Percentiles rank a stretch among this genome's conserved stretches.
Conservation (phyloP, 2,797 vertebrate genomes). For the Sebastes vulpes region DNA sequence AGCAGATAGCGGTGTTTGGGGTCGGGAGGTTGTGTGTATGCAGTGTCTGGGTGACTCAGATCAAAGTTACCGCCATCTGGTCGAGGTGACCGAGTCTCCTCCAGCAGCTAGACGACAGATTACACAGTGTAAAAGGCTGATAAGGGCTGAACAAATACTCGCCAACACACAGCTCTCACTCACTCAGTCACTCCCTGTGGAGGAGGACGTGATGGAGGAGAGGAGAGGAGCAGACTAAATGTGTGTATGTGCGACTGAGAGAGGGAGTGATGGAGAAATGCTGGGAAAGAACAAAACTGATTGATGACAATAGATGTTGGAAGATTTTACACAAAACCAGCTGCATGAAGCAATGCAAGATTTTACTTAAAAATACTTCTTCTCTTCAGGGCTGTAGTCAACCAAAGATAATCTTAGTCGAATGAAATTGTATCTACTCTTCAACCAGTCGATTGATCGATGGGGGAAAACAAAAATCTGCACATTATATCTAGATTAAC, state of each 20-base stretch:
- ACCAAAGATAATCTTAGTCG: background rate
- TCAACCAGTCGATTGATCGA: too few species aligned
- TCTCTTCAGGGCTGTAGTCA: background rate
- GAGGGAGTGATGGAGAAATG: background rate
- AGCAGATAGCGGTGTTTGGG: conserved; percentile 26
- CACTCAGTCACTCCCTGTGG: background rate
- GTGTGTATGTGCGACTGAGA: background rate
- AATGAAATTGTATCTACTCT: too few species aligned
- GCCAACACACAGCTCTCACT: conserved; percentile 15
- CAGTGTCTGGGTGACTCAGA: conserved; percentile 31
- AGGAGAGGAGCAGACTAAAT: background rate
- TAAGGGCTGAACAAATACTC: conserved; percentile 56
- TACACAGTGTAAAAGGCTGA: conserved; percentile 26
- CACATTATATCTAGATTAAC: too few species aligned
- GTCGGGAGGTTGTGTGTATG: conserved; percentile 25
- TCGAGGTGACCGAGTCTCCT: conserved; percentile 5
- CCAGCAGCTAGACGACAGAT: conserved; percentile 7
- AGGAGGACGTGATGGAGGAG: background rate
- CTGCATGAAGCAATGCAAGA: background rate
- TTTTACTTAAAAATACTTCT: background rate
- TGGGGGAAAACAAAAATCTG: too few species aligned
- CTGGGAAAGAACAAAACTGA: background rate
- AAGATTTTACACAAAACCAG: conserved; percentile 26
- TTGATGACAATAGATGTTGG: conserved; percentile 18
- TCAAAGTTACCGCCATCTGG: conserved; percentile 40